Evolutionary conservation across 2,113 vertebrate genomes (phyloP), one percentile per base, ranked within the genome.

Genomic region (Cyprinodon brontotheroides): DNA sequence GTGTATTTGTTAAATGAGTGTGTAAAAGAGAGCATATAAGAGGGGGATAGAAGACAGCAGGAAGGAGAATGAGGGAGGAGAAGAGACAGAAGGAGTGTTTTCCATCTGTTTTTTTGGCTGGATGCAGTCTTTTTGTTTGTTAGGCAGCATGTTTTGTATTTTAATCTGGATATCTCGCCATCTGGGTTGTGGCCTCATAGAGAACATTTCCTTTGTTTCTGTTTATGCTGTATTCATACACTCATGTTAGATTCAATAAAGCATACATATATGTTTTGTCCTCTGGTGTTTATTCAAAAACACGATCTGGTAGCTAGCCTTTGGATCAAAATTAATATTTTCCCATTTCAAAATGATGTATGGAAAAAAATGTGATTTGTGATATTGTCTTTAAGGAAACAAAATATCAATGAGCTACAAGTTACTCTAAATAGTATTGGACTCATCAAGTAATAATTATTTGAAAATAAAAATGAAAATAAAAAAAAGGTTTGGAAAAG

Each of bases 91-190:
- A 69, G 84, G 87, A 87, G 87, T 87, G 77, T 89, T 92, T 90
- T 89, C 92, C 92, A 93, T 92, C 91, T 91, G 92, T 82, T 87
- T 89, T 76, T 86, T 86, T 88, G 86, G 89, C 89, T 84, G 78
- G 75, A 85, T 84, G 65, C 77, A 70, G 83, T 88, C 80, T 81
- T 91, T 90, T 87, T 88, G 86, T 92, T 79, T 79, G 84, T 84
- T 68, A 73, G 78, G 79, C 72, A 89, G 71, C 86, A 84, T 92
- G 80, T 86, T 87, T 82, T 75, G 74, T 82, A 83, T 90, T 79
- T 84, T 74, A 88, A 83, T 86, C 61, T 77, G 74, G 80, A 83
- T 61, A 72, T 80, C 83, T 85, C 74, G 70, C 89, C 90, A 90
- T 92, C 89, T 90, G 90, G 86, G 83, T 77, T 74, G 40, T 74